These are phyloP conservation scores for Elymnias hypermnestra DNA, from an alignment of 1,140 invertebrate species.

Conservation along the genomic window DNA sequence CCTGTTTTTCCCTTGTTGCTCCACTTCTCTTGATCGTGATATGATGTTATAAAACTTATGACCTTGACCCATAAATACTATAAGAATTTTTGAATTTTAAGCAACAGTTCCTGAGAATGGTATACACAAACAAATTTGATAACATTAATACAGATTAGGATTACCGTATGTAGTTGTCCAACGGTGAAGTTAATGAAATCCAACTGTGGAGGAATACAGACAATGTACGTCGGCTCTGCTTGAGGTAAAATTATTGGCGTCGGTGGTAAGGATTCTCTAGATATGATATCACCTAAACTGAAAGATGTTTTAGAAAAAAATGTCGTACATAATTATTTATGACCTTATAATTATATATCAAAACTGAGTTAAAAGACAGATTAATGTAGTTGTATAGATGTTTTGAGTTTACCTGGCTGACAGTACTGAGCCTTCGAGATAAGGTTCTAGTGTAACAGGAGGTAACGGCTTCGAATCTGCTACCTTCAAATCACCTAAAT, in stretches of 20 bases:
- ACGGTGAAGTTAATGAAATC: constrained; percentile 42
- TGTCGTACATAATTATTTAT: not conserved
- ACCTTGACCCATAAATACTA: no score
- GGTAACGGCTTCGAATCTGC: not conserved
- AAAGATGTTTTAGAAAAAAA: not conserved
- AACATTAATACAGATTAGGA: no score
- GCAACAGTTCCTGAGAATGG: no score
- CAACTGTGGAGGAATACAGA: constrained; percentile 38
- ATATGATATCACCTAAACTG: constrained; percentile 33
- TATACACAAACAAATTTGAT: no score
- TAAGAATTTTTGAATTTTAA: no score
- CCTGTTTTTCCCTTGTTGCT: no score
- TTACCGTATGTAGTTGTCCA: constrained; percentile 15
- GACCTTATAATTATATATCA: not conserved
- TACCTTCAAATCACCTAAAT: constrained; percentile 10
- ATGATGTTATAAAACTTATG: no score
- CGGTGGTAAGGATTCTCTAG: not conserved
- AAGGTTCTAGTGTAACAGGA: not conserved
- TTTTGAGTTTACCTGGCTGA: constrained; percentile 6
- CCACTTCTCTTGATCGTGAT: no score
- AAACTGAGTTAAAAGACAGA: no score
- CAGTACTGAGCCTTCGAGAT: constrained; percentile 7
- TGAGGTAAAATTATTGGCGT: no score
- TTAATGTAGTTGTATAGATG: no score
- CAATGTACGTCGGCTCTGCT: constrained; percentile 23